Evolutionary conservation across 2,888 invertebrate species (phyloP).

Genomic region (Oligia strigilis): DNA sequence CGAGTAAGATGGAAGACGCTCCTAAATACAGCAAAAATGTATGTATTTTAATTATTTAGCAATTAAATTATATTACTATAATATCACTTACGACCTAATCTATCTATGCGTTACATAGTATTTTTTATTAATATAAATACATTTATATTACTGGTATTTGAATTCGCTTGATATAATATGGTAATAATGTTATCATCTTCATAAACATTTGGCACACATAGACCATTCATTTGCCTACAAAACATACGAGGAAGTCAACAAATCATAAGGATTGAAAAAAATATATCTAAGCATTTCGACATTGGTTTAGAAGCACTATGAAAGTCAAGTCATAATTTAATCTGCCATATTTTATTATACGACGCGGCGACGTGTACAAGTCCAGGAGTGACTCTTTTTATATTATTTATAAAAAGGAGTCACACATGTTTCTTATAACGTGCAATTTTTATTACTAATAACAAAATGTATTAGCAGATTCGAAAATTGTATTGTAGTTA

Average conservation of each 20-base stretch:
- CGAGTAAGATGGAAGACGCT: constrained; percentile 90
- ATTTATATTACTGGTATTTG: constrained; percentile 83
- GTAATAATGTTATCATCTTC: constrained; percentile 75
- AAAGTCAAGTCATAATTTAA: constrained; percentile 23
- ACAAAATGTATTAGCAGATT: constrained; percentile 32
- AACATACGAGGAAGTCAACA: constrained; percentile 61
- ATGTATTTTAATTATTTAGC: constrained; percentile 85
- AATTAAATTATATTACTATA: constrained; percentile 81
- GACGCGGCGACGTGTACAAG: not conserved
- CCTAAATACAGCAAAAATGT: constrained; percentile 90
- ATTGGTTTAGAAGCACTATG: constrained; percentile 61
- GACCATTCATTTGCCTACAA: constrained; percentile 69
- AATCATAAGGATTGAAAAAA: constrained; percentile 50
- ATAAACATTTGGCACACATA: constrained; percentile 86
- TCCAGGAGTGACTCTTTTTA: not conserved
- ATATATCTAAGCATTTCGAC: constrained; percentile 61
- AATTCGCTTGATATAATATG: constrained; percentile 79
- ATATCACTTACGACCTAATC: constrained; percentile 88
- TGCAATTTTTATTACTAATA: constrained; percentile 28
- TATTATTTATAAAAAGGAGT: constrained; percentile 1
- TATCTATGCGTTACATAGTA: constrained; percentile 82
- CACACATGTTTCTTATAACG: constrained; percentile 1
- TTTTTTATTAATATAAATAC: constrained; percentile 81
- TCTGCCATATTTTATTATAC: constrained; percentile 6
- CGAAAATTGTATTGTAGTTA: constrained; percentile 32